These are phyloP conservation scores for Alexandromys fortis DNA, from an alignment of 2,113 vertebrate species.

Conservation along the genomic window DNA sequence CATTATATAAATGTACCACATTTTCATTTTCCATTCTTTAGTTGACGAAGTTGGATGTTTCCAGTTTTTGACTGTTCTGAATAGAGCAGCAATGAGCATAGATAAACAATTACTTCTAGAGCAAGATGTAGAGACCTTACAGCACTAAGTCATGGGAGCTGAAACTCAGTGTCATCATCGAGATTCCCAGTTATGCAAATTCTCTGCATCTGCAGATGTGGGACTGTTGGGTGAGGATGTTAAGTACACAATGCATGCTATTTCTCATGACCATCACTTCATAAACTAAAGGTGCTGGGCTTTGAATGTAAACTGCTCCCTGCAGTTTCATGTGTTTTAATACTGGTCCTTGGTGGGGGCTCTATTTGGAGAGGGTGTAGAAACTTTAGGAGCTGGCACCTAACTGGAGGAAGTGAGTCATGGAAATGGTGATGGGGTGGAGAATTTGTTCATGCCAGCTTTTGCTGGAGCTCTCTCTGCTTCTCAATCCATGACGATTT, in stretches of 20 bases:
- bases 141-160: neutral
- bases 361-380: neutral
- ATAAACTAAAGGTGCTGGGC: neutral
- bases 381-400: neutral
- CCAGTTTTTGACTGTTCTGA: neutral
- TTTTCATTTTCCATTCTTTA: neutral
- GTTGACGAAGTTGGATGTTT: neutral
- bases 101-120: neutral
- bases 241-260: neutral
- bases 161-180: neutral
- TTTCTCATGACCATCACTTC: neutral
- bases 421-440: too few species aligned
- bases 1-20: neutral
- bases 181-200: neutral
- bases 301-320: neutral
- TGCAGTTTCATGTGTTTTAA: neutral
- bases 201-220: neutral
- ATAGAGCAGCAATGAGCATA: neutral
- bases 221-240: neutral
- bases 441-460: neutral
- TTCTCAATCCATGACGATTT: neutral
- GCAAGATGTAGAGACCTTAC: neutral
- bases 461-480: neutral
- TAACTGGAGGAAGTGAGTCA: neutral
- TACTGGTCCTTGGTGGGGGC: neutral